Evolutionary conservation across 2,113 vertebrate genomes (phyloP).

Genomic region (Brachyistius frenatus): DNA sequence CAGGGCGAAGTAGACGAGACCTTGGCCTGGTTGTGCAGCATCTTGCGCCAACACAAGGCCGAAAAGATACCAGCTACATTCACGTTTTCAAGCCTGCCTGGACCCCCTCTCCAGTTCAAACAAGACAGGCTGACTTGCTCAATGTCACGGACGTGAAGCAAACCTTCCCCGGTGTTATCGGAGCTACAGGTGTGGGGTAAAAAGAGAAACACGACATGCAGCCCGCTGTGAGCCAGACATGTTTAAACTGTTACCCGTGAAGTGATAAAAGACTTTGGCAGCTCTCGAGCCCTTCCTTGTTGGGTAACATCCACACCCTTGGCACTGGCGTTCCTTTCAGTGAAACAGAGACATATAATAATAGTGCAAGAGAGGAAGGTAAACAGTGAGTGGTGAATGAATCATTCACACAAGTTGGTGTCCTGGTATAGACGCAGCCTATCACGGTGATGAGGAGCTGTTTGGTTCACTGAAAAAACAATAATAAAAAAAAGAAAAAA

Average conservation of each 20-base stretch:
- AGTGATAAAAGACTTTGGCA: conserved; percentile 56
- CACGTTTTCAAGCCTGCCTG: conserved; percentile 9
- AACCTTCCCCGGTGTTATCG: conserved; percentile 1
- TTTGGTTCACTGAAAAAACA: conserved; percentile 33
- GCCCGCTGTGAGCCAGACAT: conserved; percentile 38
- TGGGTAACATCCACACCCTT: conserved; percentile 71
- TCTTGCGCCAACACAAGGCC: conserved; percentile 48
- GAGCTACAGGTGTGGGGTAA: conserved; percentile 47
- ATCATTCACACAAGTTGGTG: conserved; percentile 44
- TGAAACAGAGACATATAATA: conserved; percentile 55
- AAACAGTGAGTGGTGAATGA: conserved; percentile 57
- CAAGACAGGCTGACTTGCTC: conserved; percentile 24
- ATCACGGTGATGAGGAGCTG: conserved; percentile 27
- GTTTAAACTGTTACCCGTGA: conserved; percentile 56
- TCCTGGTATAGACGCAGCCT: conserved; percentile 19
- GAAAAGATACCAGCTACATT: conserved; percentile 34
- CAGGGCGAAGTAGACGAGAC: conserved; percentile 29
- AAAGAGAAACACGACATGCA: conserved; percentile 15
- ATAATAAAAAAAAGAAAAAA: neutral
- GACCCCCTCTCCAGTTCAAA: conserved; percentile 13
- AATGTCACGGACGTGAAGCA: conserved; percentile 2
- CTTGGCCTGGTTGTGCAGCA: conserved; percentile 47
- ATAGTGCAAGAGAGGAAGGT: conserved; percentile 44
- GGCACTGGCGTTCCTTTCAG: conserved; percentile 43
- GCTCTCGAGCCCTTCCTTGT: conserved; percentile 34